Evolutionary conservation across 2,888 invertebrate genomes (phyloP).

Genomic region (Meiosimyza decipiens): DNA sequence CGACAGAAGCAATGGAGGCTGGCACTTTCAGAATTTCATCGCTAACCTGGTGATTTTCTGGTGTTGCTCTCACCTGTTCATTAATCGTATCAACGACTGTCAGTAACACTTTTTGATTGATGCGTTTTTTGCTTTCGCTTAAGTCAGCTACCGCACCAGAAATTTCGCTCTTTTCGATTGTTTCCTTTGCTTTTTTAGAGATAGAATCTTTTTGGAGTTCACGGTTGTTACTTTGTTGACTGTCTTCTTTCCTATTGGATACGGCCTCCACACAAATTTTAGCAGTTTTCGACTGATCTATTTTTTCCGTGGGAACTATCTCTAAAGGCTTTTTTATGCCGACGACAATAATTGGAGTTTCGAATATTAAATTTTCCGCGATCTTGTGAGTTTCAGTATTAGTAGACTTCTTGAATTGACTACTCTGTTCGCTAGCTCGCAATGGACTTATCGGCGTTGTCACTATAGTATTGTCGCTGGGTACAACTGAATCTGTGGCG

Average conservation of each 20-base stretch:
- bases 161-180: slow-evolving; percentile 21
- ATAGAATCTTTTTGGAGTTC: too few species aligned
- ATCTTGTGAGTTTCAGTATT: slow-evolving; percentile 20
- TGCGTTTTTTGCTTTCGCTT: slow-evolving; percentile 53
- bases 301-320: too few species aligned
- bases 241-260: too few species aligned
- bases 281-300: too few species aligned
- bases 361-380: slow-evolving; percentile 34
- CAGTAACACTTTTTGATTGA: slow-evolving; percentile 50
- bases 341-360: neutral
- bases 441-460: slow-evolving; percentile 50
- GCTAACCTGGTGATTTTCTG: slow-evolving; percentile 35
- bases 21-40: slow-evolving; percentile 42
- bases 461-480: slow-evolving; percentile 42
- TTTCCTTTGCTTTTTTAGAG: neutral
- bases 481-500: slow-evolving; percentile 31
- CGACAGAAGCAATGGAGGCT: slow-evolving; percentile 42
- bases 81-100: slow-evolving; percentile 16
- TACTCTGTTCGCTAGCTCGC: slow-evolving; percentile 51
- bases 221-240: too few species aligned
- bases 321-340: neutral
- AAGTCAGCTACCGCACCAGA: slow-evolving; percentile 18
- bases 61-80: slow-evolving; percentile 20
- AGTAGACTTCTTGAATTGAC: slow-evolving; percentile 39
- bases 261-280: too few species aligned